A percentile compares a stretch with the other conserved stretches of the same genome.
Evolutionary conservation across 2,888 invertebrate genomes (phyloP).

Genomic region (Furcula furcula): DNA sequence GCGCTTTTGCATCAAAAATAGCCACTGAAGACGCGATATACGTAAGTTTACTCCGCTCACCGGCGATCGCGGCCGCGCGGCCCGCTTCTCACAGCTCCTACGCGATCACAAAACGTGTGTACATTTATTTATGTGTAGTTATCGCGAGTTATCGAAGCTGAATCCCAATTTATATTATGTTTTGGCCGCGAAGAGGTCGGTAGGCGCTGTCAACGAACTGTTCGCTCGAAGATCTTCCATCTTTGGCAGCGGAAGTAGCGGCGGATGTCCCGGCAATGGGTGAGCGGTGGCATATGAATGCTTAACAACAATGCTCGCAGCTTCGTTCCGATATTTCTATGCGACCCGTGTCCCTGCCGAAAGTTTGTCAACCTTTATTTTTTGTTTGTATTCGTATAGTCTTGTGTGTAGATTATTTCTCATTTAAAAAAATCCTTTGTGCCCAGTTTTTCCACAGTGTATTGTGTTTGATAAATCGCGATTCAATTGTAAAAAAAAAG

Average conservation of each 20-base stretch:
- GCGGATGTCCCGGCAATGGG: constrained; percentile 80
- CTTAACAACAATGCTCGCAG: constrained; percentile 68
- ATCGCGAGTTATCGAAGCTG: constrained; percentile 33
- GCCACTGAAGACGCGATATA: constrained; percentile 73
- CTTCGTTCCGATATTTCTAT: constrained; percentile 75
- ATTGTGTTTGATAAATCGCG: no score
- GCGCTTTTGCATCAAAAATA: constrained; percentile 80
- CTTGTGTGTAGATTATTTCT: constrained; percentile 17
- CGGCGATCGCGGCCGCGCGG: constrained; percentile 63
- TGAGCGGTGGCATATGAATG: constrained; percentile 77
- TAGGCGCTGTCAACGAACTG: constrained; percentile 74
- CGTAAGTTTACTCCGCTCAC: constrained; percentile 71
- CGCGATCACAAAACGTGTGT: constrained; percentile 31
- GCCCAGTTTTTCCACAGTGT: constrained; percentile 18
- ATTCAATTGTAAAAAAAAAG: no score
- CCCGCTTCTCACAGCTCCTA: constrained; percentile 28
- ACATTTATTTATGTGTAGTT: constrained; percentile 24
- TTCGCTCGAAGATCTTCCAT: constrained; percentile 70
- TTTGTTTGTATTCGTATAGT: constrained; percentile 58
- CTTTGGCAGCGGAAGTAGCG: constrained; percentile 80
- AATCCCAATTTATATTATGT: constrained; percentile 46
- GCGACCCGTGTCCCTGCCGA: constrained; percentile 70
- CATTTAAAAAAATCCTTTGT: constrained; percentile 34
- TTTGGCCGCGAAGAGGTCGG: constrained; percentile 36
- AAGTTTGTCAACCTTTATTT: constrained; percentile 80